A percentile compares a stretch with the other conserved stretches of the same genome.
phyloP scores from a whole-genome alignment of 2,797 vertebrate genomes.

The Squalus acanthias region DNA sequence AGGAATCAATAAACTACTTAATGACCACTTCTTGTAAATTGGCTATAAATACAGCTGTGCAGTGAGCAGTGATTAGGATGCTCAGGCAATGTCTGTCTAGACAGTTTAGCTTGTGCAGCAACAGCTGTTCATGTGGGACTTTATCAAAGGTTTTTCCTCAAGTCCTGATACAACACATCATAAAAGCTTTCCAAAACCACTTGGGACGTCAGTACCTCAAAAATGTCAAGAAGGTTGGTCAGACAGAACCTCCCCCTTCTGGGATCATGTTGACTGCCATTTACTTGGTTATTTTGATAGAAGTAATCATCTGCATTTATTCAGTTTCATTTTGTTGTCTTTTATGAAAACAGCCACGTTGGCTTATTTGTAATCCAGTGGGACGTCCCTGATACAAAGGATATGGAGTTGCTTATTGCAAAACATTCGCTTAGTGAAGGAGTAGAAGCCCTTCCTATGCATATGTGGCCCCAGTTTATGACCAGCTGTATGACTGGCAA shows the following conservation, averaged over 20 bases:
- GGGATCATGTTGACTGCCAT: background rate
- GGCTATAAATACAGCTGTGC: background rate
- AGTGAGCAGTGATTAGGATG: background rate
- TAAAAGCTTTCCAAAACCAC: background rate
- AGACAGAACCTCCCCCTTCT: background rate
- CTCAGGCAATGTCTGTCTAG: background rate
- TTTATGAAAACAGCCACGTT: background rate
- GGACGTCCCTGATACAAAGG: background rate
- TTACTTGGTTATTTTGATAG: background rate
- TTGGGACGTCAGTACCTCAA: background rate
- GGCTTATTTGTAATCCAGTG: background rate
- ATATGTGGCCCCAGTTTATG: background rate
- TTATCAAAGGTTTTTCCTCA: background rate
- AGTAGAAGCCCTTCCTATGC: background rate
- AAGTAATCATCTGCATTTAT: background rate
- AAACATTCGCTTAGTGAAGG: background rate
- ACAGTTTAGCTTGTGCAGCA: background rate
- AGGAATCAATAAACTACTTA: background rate
- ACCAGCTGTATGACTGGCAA: background rate
- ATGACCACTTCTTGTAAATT: background rate
- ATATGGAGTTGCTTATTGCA: background rate
- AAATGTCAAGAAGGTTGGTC: background rate
- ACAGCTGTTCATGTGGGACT: constrained; percentile 1
- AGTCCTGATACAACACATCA: background rate
- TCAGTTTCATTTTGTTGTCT: background rate